Percentiles rank a stretch among this genome's conserved stretches.
Evolutionary conservation across 2,797 vertebrate genomes (phyloP).

Genomic region (Kryptopterus vitreolus): DNA sequence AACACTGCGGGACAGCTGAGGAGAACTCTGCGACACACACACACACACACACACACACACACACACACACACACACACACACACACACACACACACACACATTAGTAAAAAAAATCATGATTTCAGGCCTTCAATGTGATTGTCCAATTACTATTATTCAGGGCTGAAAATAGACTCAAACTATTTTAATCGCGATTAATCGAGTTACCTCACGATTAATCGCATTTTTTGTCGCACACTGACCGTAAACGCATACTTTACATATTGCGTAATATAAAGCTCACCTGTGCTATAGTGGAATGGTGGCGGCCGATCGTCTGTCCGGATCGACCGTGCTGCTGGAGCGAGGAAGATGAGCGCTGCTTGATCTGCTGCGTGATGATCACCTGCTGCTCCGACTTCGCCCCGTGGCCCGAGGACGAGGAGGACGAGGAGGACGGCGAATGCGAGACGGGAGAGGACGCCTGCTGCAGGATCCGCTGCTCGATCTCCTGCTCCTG

Average conservation of each 20-base stretch:
- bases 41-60: slow-evolving; percentile 3
- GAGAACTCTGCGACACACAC: slow-evolving; percentile 78
- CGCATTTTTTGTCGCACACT: too few relatives aligned
- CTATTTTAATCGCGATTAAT: too few relatives aligned
- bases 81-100: background rate
- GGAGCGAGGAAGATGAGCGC: slow-evolving; percentile 68
- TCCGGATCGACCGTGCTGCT: slow-evolving; percentile 74
- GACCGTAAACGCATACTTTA: too few relatives aligned
- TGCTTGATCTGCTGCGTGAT: slow-evolving; percentile 76
- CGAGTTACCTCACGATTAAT: too few relatives aligned
- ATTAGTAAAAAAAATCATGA: background rate
- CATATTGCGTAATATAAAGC: too few relatives aligned
- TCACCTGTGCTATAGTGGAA: slow-evolving; percentile 85
- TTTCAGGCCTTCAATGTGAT: background rate
- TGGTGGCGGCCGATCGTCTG: slow-evolving; percentile 80
- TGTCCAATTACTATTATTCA: background rate
- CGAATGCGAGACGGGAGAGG: slow-evolving; percentile 61
- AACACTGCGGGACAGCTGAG: slow-evolving; percentile 82
- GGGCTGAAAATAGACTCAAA: too few relatives aligned
- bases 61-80: background rate
- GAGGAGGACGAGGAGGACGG: slow-evolving; percentile 61
- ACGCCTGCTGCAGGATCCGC: slow-evolving; percentile 82
- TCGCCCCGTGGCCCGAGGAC: slow-evolving; percentile 59
- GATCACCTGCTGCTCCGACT: slow-evolving; percentile 67
- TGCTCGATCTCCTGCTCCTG: slow-evolving; percentile 98